Base-by-base conservation (phyloP, 2,888 invertebrate species). In the Leucophora obtusa region DNA sequence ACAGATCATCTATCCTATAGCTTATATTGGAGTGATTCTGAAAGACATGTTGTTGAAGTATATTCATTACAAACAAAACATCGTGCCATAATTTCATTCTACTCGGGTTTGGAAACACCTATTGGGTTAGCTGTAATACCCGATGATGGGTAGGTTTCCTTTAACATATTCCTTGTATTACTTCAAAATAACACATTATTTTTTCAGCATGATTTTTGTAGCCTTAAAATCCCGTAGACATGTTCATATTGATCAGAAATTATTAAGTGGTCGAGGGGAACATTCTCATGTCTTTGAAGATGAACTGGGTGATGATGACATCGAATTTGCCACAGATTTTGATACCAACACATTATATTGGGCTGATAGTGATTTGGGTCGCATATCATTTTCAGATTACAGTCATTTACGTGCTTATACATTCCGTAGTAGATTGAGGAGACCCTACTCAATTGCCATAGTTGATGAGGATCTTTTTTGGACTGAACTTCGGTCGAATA, bases 1-100 rank as follows among this genome's bases (percentile, higher is more conserved):
- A 0, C 85, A 94, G 96, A 96, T 91, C 92, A 93, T 83, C 91
- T 93, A 9, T 93, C 94, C 0, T 93, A 95, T 79, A 94, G 93
- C 83, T 89, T 97, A 0, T 97, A 96, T 88, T 93, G 95, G 91
- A 90, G 94, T 73, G 95, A 96, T 87, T 91, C 91, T 0, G 92
- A 92, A 0, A 92, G 92, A 11, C 92, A 92, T 68, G 92, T 92
- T 0, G 90, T 96, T 0, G 95, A 96, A 86, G 93, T 93, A 2
- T 87, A 94, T 11, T 95, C 93, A 0, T 84, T 95, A 58, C 90
- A 90, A 60, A 94, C 92, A 0, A 90, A 89, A 21, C 89, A 93
- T 8, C 92, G 93, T 17, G 93, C 93, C 0, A 86, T 93, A 14
- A 86, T 96, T 0, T 89, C 94, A 53, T 92, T 92, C 72, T 93